phyloP scores from a whole-genome alignment of 2,888 invertebrate species.

The Temnothorax rugatulus region DNA sequence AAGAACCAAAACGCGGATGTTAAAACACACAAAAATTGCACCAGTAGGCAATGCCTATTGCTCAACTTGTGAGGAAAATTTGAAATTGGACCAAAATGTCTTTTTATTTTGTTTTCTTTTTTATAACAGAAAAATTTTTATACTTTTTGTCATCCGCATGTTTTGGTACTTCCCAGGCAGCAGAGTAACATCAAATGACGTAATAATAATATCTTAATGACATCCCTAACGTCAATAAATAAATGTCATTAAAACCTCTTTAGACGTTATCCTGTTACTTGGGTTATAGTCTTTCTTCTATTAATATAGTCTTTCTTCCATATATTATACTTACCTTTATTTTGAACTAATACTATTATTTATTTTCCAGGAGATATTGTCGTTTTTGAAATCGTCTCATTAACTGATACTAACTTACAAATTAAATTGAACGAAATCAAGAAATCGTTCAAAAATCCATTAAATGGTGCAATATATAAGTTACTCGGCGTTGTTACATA shows the following conservation, averaged over 20 bases:
- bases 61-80: not conserved
- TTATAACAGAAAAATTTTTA: not conserved
- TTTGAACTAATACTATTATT: conserved; percentile 1
- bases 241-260: no score
- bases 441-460: not conserved
- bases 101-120: not conserved
- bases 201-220: no score
- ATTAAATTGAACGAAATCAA: not conserved
- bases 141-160: not conserved
- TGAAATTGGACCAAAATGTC: not conserved
- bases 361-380: conserved; percentile 22
- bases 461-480: not conserved
- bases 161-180: not conserved
- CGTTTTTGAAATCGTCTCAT: not conserved
- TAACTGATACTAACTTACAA: not conserved
- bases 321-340: not conserved
- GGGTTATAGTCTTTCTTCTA: not conserved
- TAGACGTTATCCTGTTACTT: no score
- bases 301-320: not conserved
- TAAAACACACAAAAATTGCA: not conserved
- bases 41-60: not conserved
- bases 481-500: not conserved
- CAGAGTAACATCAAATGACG: no score
- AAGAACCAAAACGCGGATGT: not conserved
- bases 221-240: no score